phyloP scores from a whole-genome alignment of 1,140 invertebrate species.

The Ceratitis capitata region DNA sequence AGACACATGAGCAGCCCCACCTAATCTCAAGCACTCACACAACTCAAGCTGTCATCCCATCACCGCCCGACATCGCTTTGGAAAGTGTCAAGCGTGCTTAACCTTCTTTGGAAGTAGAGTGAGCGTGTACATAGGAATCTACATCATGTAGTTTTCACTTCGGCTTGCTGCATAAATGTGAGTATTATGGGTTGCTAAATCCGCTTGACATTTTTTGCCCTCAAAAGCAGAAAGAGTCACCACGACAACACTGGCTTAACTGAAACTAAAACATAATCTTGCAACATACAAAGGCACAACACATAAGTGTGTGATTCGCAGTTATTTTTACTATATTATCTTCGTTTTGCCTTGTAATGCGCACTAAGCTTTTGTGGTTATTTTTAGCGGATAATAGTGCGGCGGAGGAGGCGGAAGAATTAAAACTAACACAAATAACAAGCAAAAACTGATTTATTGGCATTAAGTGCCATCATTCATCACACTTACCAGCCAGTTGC shows the following conservation, averaged over 20 bases:
- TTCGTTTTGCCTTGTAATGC: background rate
- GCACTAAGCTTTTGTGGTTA: background rate
- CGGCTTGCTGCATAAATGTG: constrained; percentile 43
- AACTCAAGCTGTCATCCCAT: background rate
- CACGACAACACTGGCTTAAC: background rate
- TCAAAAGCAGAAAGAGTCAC: background rate
- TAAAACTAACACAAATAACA: background rate
- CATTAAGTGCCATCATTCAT: background rate
- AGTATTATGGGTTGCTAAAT: constrained; percentile 49
- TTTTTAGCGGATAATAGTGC: background rate
- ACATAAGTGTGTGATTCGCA: too few species aligned
- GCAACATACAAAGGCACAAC: background rate
- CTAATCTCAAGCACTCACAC: constrained; percentile 1
- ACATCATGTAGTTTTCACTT: background rate
- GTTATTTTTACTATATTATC: background rate
- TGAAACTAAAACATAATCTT: background rate
- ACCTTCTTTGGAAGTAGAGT: constrained; percentile 54
- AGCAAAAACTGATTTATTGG: background rate
- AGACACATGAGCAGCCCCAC: background rate
- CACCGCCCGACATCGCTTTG: background rate
- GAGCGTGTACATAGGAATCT: background rate
- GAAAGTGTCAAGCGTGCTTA: constrained; percentile 58
- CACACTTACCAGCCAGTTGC: too few species aligned
- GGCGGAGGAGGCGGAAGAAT: background rate
- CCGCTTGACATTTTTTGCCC: constrained; percentile 58